A percentile compares a stretch with the other conserved stretches of the same genome.
phyloP scores from a whole-genome alignment of 1,140 invertebrate species.

The Eumeta japonica region DNA sequence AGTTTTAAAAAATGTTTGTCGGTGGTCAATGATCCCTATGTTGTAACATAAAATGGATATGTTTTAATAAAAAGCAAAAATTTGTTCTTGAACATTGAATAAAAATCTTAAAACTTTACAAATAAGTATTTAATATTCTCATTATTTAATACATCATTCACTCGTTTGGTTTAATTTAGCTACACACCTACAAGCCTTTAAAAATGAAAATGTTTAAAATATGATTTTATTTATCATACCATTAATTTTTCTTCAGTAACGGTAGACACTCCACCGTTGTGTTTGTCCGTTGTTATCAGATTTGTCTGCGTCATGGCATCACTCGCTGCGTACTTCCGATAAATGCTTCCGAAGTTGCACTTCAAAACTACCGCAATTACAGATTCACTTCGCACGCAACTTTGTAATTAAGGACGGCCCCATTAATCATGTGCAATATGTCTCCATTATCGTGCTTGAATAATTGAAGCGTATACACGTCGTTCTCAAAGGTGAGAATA shows the following conservation, averaged over 20 bases:
- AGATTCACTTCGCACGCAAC: too few species aligned
- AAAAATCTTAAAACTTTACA: too few species aligned
- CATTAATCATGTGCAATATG: neutral
- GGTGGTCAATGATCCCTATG: too few species aligned
- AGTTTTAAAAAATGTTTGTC: too few species aligned
- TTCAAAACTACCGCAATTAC: neutral
- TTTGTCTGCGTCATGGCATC: constrained; percentile 45
- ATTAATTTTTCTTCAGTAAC: constrained; percentile 49
- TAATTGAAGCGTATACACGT: neutral
- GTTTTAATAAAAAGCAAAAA: too few species aligned
- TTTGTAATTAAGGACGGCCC: too few species aligned
- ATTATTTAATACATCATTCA: too few species aligned
- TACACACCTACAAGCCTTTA: neutral
- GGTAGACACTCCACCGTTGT: constrained; percentile 28
- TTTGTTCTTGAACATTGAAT: too few species aligned
- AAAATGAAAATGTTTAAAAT: neutral
- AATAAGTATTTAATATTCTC: too few species aligned
- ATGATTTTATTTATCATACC: constrained; percentile 20
- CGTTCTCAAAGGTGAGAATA: neutral
- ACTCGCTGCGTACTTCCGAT: constrained; percentile 6
- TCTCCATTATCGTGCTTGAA: neutral
- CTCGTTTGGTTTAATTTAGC: neutral
- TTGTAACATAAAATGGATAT: too few species aligned
- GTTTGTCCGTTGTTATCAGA: constrained; percentile 28
- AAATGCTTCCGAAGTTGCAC: neutral